Evolutionary conservation across 1,140 invertebrate species (phyloP).

Genomic region (Saccostrea echinata): DNA sequence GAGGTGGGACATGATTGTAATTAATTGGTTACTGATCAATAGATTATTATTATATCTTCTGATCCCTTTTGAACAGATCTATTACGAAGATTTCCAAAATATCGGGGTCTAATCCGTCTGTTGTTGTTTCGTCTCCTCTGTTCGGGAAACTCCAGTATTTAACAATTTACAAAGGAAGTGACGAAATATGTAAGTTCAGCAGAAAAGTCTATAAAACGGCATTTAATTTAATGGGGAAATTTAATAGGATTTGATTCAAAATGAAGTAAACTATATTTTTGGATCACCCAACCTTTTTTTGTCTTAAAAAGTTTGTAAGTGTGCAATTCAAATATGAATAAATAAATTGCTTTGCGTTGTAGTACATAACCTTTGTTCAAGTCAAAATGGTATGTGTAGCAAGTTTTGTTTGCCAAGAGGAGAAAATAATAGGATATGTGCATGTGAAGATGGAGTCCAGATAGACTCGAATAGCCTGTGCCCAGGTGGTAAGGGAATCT

Average conservation of each 20-base stretch:
- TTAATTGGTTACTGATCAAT: not conserved
- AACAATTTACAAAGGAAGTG: not conserved
- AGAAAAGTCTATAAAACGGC: too few species aligned
- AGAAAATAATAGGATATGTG: slow-evolving; percentile 27
- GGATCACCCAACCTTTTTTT: too few species aligned
- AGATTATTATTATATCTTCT: not conserved
- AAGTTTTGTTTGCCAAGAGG: slow-evolving; percentile 42
- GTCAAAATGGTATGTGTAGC: slow-evolving; percentile 41
- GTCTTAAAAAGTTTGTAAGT: too few species aligned
- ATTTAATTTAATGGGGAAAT: too few species aligned
- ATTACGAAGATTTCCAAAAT: slow-evolving; percentile 7
- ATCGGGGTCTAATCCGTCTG: not conserved
- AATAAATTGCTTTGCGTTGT: not conserved
- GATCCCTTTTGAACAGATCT: not conserved
- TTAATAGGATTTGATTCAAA: too few species aligned
- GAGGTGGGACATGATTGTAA: not conserved
- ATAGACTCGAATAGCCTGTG: not conserved
- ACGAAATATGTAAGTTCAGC: not conserved
- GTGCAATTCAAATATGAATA: not conserved
- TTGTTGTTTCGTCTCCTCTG: not conserved
- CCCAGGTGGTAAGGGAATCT: not conserved
- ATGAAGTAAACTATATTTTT: too few species aligned
- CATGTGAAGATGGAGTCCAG: not conserved
- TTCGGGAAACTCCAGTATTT: not conserved
- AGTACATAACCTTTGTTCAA: slow-evolving; percentile 39